These are phyloP conservation scores for Dryobates pubescens DNA, from an alignment of 2,797 vertebrate species.

Conservation along the genomic window DNA sequence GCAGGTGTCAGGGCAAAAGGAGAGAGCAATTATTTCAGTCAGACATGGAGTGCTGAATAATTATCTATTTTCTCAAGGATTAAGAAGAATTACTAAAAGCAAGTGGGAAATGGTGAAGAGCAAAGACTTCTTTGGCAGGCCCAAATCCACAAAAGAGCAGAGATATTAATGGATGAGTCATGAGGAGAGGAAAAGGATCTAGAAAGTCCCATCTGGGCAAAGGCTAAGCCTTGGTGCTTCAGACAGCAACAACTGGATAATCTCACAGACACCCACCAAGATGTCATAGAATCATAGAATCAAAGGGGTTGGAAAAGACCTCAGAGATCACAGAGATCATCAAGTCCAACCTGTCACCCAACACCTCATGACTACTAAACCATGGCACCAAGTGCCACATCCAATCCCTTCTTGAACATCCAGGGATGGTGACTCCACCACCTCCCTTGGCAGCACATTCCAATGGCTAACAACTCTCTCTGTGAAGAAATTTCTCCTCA, in stretches of 20 bases:
- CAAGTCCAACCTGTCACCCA: no score
- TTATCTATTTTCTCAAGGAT: neutral
- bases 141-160: neutral
- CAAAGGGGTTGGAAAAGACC: no score
- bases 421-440: no score
- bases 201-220: neutral
- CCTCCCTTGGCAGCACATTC: no score
- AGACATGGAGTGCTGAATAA: neutral
- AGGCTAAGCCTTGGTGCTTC: neutral
- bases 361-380: no score
- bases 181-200: neutral
- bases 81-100: neutral
- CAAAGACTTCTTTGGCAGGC: neutral
- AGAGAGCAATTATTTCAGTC: neutral
- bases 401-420: no score
- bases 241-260: neutral
- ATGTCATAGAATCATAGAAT: neutral
- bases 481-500: no score
- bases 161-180: neutral
- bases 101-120: neutral
- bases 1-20: neutral
- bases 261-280: neutral
- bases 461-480: no score
- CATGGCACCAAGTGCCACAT: no score
- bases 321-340: no score